These are phyloP conservation scores for Anthoptus insignis DNA, from an alignment of 2,888 invertebrate genomes.

Conservation along the genomic window DNA sequence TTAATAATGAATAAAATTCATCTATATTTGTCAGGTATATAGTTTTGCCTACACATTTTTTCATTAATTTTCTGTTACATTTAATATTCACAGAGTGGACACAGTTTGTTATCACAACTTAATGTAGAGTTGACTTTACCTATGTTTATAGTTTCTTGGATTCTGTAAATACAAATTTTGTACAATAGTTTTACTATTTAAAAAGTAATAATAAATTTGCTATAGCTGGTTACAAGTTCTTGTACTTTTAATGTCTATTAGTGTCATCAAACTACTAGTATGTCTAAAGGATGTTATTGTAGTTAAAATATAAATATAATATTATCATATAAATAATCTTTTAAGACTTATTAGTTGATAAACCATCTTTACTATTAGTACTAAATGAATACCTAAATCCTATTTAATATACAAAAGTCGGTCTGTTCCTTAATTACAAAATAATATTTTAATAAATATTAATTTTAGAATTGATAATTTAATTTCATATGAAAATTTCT, in stretches of 20 bases:
- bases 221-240: neutral
- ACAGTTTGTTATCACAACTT: neutral
- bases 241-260: neutral
- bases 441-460: neutral
- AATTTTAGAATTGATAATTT: neutral
- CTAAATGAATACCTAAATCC: neutral
- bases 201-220: neutral
- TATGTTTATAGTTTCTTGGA: neutral
- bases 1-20: too few relatives aligned
- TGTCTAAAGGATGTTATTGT: conserved; percentile 11
- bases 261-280: neutral
- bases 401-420: conserved; percentile 20
- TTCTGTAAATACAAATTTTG: conserved; percentile 8
- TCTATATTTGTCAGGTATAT: too few relatives aligned
- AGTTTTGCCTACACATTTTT: neutral
- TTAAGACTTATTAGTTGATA: conserved; percentile 35
- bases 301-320: conserved; percentile 32
- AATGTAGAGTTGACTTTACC: neutral
- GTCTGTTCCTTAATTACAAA: conserved; percentile 19
- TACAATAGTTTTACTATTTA: neutral
- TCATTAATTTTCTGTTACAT: neutral
- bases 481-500: neutral
- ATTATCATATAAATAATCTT: conserved; percentile 13
- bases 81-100: neutral
- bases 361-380: neutral